Conservation (phyloP, 2,113 vertebrate genomes). For the Choloepus hoffmanni region DNA sequence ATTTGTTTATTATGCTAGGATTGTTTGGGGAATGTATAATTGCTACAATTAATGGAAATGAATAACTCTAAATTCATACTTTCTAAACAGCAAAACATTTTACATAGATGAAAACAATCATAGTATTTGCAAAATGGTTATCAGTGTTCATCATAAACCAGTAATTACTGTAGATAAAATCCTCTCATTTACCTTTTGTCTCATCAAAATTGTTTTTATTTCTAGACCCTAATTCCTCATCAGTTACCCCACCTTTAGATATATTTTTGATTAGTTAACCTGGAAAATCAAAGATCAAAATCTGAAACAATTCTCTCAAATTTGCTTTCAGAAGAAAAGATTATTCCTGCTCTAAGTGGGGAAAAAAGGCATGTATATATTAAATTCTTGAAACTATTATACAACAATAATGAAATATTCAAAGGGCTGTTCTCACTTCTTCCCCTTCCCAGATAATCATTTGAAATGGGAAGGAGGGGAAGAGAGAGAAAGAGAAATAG, state of each 20-base stretch:
- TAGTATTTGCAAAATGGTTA: not conserved
- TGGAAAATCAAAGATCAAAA: slow-evolving; percentile 33
- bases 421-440: not conserved
- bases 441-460: not conserved
- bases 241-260: not conserved
- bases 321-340: not conserved
- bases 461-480: not conserved
- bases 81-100: not conserved
- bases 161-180: not conserved
- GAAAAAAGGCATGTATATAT: rapidly evolving
- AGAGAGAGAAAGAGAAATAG: not conserved
- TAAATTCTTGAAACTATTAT: not conserved
- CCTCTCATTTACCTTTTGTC: not conserved
- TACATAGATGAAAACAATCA: not conserved
- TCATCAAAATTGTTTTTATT: not conserved
- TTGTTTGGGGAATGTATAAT: slow-evolving; percentile 45
- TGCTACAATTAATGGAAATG: not conserved
- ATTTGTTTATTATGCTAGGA: slow-evolving; percentile 56
- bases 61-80: slow-evolving; percentile 65
- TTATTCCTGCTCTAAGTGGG: not conserved
- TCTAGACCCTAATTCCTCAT: not conserved
- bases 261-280: not conserved
- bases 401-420: not conserved
- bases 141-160: not conserved
- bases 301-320: not conserved